Evolutionary conservation across 2,888 invertebrate genomes (phyloP), one percentile per base, ranked within the genome.

Genomic region (Syrista parreyssii): DNA sequence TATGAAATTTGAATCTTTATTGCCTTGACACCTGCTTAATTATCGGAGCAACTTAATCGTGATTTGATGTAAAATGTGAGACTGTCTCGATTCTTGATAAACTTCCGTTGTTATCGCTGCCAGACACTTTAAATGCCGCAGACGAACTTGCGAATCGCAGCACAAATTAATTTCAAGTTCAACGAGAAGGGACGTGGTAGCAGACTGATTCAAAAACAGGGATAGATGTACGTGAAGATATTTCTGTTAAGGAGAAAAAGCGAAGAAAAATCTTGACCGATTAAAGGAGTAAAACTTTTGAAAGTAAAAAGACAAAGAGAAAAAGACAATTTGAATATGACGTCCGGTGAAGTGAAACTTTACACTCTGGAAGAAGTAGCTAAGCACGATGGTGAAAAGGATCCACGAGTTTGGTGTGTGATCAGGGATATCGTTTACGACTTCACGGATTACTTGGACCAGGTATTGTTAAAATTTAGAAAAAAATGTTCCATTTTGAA

Each of bases 401-500:
- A 92, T 4, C 86, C 92, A 0, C 92, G 92, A 0, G 88, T 92
- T 0, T 96, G 96, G 96, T 89, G 96, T 73, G 92, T 96, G 35
- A 92, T 95, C 83, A 94, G 93, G 85, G 94, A 95, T 86, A 88
- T 86, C 34, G 94, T 96, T 4, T 96, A 96, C 86, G 95, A 96
- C 90, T 93, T 95, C 82, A 95, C 95, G 3, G 91, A 92, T 12
- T 96, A 94, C 86, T 81, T 94, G 1, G 86, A 93, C 11, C 92
- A 95, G 92, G 95, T 95, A 89, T 89, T 2, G 23, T 55, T 9
- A 55, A 55, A 23, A 55, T 23, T 40, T 55, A 6, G 15, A 55
- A 55, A 55, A 23, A 55, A 9, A 23, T 9, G 2, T 0, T 55
- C 55, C 9, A 0, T 23, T 23, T 55, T 0, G 23, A 55, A 9